Percentiles rank a stretch among this genome's conserved stretches.
Conservation (phyloP, 2,888 invertebrate genomes). For the Tanytarsus gracilentus region DNA sequence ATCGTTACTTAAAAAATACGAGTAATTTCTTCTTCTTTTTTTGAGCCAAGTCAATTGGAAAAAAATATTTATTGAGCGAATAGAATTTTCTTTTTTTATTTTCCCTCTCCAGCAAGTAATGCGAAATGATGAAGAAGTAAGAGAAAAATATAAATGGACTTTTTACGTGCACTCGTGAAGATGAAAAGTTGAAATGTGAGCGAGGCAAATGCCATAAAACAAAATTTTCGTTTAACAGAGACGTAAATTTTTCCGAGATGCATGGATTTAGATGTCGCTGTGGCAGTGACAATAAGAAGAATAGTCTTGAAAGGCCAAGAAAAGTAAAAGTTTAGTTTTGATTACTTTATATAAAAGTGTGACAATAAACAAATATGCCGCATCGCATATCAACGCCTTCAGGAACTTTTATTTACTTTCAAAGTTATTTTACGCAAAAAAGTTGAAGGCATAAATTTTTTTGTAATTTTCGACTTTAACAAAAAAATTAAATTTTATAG, state of each 20-base stretch:
- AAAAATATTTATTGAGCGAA: neutral
- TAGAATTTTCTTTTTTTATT: neutral
- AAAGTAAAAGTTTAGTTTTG: neutral
- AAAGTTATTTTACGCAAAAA: too few relatives aligned
- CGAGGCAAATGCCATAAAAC: neutral
- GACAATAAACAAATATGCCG: constrained; percentile 7
- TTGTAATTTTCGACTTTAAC: too few relatives aligned
- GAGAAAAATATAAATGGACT: constrained; percentile 7
- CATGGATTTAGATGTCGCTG: neutral
- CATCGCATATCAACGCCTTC: neutral
- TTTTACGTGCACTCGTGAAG: neutral
- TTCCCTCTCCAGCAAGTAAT: neutral
- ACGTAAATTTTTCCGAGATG: neutral
- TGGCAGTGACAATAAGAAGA: neutral
- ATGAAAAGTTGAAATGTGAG: neutral
- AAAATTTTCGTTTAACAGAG: neutral
- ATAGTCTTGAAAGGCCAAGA: neutral
- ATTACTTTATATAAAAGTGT: neutral
- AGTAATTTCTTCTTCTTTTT: too few relatives aligned
- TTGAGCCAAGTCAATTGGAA: neutral
- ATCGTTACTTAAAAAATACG: too few relatives aligned
- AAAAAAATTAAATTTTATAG: too few relatives aligned
- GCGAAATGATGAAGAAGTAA: neutral
- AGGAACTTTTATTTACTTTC: neutral
- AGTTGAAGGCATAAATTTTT: neutral